phyloP scores from a whole-genome alignment of 2,888 invertebrate genomes.

The Halocaridina rubra region DNA sequence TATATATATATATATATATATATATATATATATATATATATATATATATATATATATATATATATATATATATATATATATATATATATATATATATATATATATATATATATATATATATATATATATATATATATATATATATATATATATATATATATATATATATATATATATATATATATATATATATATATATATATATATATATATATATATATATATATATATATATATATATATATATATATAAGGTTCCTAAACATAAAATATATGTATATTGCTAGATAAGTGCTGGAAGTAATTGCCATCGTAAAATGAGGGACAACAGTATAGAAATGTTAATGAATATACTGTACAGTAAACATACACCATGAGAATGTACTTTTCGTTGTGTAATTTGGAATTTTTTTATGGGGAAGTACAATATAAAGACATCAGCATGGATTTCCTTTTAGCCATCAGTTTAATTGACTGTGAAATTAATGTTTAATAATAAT shows the following conservation, averaged over 20 bases:
- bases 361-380: no score
- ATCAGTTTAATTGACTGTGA: no score
- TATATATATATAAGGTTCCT: neutral
- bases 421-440: no score
- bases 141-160: constrained; percentile 3
- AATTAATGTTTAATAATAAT: no score
- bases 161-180: constrained; percentile 6
- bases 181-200: constrained; percentile 2
- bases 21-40: constrained; percentile 18
- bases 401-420: no score
- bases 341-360: no score
- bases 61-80: constrained; percentile 17
- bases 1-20: constrained; percentile 3
- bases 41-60: constrained; percentile 22
- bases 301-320: no score
- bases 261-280: no score
- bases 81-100: constrained; percentile 18
- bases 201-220: neutral
- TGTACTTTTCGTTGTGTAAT: no score
- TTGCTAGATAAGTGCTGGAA: no score
- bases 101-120: neutral
- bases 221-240: neutral
- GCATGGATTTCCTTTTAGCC: no score
- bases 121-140: constrained; percentile 9
- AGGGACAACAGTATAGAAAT: no score